A percentile compares a stretch with the other conserved stretches of the same genome.
These are phyloP conservation scores for Paramormyrops hopkinsi DNA, from an alignment of 2,797 vertebrate genomes.

Conservation along the genomic window DNA sequence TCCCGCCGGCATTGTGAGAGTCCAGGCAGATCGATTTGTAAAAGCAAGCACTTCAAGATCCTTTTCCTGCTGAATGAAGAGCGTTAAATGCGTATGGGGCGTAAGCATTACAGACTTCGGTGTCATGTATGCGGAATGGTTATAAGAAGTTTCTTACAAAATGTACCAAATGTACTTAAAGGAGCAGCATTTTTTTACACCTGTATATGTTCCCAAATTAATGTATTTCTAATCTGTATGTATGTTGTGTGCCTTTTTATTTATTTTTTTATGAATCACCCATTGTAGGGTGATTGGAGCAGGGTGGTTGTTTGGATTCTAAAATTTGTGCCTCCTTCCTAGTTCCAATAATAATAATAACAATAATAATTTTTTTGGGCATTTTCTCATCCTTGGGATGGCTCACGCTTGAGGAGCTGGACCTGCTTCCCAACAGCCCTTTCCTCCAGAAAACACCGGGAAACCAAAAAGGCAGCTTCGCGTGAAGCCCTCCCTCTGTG, in stretches of 20 bases:
- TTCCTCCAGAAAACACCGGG: not conserved
- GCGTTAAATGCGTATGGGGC: conserved; percentile 29
- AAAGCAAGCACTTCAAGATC: conserved; percentile 30
- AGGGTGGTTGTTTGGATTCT: not conserved
- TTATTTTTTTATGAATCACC: not conserved
- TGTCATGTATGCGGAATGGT: not conserved
- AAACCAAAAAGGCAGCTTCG: not conserved
- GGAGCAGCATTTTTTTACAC: not conserved
- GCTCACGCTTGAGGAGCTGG: not conserved
- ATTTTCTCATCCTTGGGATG: not conserved
- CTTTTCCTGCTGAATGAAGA: conserved; percentile 18
- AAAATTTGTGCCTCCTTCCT: not conserved
- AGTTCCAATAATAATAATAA: not conserved
- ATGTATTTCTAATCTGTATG: not conserved
- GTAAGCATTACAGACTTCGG: conserved; percentile 6
- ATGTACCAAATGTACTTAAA: not conserved
- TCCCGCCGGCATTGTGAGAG: conserved; percentile 20
- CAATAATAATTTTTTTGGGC: not conserved
- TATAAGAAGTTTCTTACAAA: not conserved
- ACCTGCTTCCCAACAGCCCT: not conserved
- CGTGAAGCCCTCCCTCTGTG: not conserved
- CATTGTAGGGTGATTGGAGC: not conserved
- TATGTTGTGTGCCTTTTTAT: not conserved
- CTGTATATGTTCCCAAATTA: not conserved
- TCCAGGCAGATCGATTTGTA: conserved; percentile 22